Conservation (phyloP, 2,888 invertebrate species). For the Syritta pipiens region DNA sequence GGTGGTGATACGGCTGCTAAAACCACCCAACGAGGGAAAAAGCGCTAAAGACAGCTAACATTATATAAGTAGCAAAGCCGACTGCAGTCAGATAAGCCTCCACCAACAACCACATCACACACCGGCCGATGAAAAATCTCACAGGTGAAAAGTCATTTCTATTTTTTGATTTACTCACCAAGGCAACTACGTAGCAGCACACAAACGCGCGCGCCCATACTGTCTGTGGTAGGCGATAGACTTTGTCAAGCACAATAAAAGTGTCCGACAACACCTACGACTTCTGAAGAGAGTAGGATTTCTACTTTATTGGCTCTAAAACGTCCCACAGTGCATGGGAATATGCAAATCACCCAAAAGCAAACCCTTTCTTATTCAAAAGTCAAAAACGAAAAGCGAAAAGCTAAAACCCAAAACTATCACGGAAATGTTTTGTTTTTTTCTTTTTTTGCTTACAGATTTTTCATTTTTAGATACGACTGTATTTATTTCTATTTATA, state of each 20-base stretch:
- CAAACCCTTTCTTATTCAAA: slow-evolving; percentile 17
- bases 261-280: background rate
- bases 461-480: background rate
- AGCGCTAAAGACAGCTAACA: slow-evolving; percentile 15
- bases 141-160: slow-evolving; percentile 60
- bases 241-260: background rate
- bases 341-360: too few species aligned
- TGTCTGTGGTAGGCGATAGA: background rate
- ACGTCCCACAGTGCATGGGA: too few species aligned
- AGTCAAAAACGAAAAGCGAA: too few species aligned
- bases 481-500: slow-evolving; percentile 44
- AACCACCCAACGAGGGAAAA: background rate
- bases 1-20: slow-evolving; percentile 5
- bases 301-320: too few species aligned
- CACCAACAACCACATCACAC: too few species aligned
- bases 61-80: slow-evolving; percentile 39
- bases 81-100: too few species aligned
- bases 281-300: too few species aligned
- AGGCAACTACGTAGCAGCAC: slow-evolving; percentile 1
- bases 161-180: slow-evolving; percentile 43
- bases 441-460: background rate
- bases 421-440: slow-evolving; percentile 38
- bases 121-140: slow-evolving; percentile 21
- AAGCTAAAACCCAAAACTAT: too few species aligned
- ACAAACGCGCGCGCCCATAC: background rate